Evolutionary conservation across 2,113 vertebrate species (phyloP), one percentile per base, ranked within the genome.

Genomic region (Callaeas wilsoni): DNA sequence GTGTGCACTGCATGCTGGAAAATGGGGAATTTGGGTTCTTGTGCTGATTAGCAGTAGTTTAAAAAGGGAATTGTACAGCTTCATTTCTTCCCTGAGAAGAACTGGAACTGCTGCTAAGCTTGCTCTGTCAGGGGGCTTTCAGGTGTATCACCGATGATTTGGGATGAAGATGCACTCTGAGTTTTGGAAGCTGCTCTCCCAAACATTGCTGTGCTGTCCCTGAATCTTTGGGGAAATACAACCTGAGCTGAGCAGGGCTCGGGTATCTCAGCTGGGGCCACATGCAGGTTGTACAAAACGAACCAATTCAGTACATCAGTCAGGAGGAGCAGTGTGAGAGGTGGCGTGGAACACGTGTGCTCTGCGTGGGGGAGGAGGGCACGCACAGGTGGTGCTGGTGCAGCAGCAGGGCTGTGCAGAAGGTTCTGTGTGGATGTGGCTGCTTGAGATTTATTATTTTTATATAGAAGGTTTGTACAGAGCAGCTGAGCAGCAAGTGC

Each of bases 291-390:
- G n/a, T 73, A 8, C 79, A 78, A 42, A 33, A 17, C 32, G 74
- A 82, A 39, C 33, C 22, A 7, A 18, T 56, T 47, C 35, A 42
- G 7, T 19, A 1, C 7, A 32, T 16, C 4, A 35, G 64, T 42
- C n/a, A 27, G 10, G 4, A 9, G 1, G 19, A 88, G 37, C n/a
- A 14, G 25, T 37, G 35, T 73, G 69, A 42, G 12, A 32, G 70
- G 1, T 27, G n/a, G 10, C 16, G 7, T 4, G 37, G 80, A n/a
- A 1, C 71, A 2, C 20, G 59, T 88, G 56, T 12, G 0, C 33
- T 76, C 22, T 9, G 5, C 11, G 15, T 25, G n/a, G 46, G 84
- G 78, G 56, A 19, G 0, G 2, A 71, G 39, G 47, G 26, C 14
- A 21, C 2, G 5, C 59, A 49, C 21, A 19, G 15, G 4, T 3